Evolutionary conservation across 2,797 vertebrate species (phyloP), one percentile per base, ranked within the genome.

Genomic region (Acomys russatus): DNA sequence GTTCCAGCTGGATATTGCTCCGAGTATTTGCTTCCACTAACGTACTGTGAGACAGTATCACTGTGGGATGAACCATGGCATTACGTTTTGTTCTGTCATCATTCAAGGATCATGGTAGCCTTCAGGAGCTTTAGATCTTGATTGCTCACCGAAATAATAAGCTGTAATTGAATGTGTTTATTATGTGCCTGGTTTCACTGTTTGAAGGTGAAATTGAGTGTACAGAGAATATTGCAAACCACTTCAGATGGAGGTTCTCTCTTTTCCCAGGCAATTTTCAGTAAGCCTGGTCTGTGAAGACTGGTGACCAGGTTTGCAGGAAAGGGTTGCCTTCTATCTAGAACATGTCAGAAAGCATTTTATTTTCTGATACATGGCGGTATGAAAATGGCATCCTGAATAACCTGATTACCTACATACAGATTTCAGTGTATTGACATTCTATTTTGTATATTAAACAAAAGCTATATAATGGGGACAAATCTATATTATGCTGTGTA

Each of bases 401-500:
- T 98, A 98, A 97, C 97, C 84, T 94, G 97, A 98, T 91, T 98
- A 95, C 86, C 98, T 96, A 98, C 98, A 94, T 97, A 98, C 96
- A 98, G 98, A 98, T 98, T 98, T 98, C 97, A 85, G 97, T 97
- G 98, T 98, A 98, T 98, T 98, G 98, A 98, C 98, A 98, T 96
- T 99, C 98, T 99, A 98, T 99, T 99, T 99, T 99, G 98, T 99
- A 98, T 99, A 98, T 98, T 98, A 98, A 98, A 98, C 97, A 96
- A 98, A 98, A 98, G 98, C 97, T 98, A 98, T 98, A 98, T 98
- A 98, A 98, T 98, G 98, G 98, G 98, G 98, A 98, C 97, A 98
- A 98, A 98, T 98, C 97, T 98, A 98, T 98, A 98, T 98, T 98
- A 98, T 98, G 98, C 98, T 98, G 98, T 98, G 98, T 99, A 98